A percentile compares a stretch with the other conserved stretches of the same genome.
phyloP scores from a whole-genome alignment of 2,113 vertebrate species.

The Eolophus roseicapilla region DNA sequence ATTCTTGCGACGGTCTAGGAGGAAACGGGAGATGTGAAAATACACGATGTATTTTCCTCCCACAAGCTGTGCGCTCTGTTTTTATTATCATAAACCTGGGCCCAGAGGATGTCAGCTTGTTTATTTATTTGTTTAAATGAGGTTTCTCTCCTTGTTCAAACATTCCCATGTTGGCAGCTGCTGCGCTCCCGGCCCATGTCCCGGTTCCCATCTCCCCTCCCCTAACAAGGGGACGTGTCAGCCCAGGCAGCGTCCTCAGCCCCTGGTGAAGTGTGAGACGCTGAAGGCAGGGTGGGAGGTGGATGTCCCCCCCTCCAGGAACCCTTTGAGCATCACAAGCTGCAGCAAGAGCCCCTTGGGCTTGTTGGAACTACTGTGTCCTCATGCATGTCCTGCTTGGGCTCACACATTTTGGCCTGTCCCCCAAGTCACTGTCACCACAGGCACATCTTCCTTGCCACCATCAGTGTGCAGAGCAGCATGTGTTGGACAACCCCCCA shows the following conservation, averaged over 20 bases:
- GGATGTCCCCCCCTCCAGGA: not conserved
- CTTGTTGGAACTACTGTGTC: not conserved
- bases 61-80: slow-evolving; percentile 59
- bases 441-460: not conserved
- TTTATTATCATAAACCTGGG: slow-evolving; percentile 72
- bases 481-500: fast-evolving
- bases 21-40: slow-evolving; percentile 74
- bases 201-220: not conserved
- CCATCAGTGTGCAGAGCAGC: not conserved
- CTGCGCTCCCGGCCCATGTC: not conserved
- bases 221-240: not conserved
- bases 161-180: slow-evolving; percentile 51
- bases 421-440: fast-evolving
- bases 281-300: not conserved
- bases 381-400: fast-evolving
- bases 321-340: no score
- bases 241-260: fast-evolving
- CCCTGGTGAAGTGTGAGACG: fast-evolving
- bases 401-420: not conserved
- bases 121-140: slow-evolving; percentile 73
- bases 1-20: slow-evolving; percentile 65
- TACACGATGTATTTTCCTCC: slow-evolving; percentile 72
- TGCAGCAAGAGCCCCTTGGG: not conserved
- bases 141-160: slow-evolving; percentile 31
- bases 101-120: slow-evolving; percentile 69